Percentiles rank a stretch among this genome's conserved stretches.
These are phyloP conservation scores for Neosilurus hyrtlii DNA, from an alignment of 2,797 vertebrate genomes.

Conservation along the genomic window DNA sequence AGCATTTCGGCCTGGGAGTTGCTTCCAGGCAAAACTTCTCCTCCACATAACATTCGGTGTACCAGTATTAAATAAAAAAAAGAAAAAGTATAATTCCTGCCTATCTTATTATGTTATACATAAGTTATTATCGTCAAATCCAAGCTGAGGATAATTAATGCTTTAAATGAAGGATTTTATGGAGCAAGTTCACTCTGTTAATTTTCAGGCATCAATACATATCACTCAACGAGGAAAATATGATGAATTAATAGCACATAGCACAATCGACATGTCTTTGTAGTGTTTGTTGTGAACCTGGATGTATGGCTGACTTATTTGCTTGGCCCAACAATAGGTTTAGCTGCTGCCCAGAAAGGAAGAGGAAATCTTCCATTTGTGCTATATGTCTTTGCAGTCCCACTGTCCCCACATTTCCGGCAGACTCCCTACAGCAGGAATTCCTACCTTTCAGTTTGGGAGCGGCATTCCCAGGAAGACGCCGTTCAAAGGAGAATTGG, in stretches of 20 bases:
- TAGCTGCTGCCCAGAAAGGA: slow-evolving; percentile 35
- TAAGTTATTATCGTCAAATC: background rate
- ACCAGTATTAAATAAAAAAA: background rate
- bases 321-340: slow-evolving; percentile 42
- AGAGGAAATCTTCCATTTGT: slow-evolving; percentile 60
- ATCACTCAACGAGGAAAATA: background rate
- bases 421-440: slow-evolving; percentile 86
- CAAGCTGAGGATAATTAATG: background rate
- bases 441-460: slow-evolving; percentile 79
- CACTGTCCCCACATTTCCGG: slow-evolving; percentile 76
- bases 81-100: background rate
- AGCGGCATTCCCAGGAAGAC: slow-evolving; percentile 87
- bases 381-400: slow-evolving; percentile 46
- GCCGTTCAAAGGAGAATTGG: slow-evolving; percentile 87
- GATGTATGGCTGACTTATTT: slow-evolving; percentile 52
- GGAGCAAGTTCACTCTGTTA: background rate
- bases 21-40: background rate
- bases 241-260: background rate
- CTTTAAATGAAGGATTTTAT: background rate
- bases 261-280: background rate
- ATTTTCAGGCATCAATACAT: background rate
- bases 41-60: background rate
- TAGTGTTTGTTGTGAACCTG: background rate
- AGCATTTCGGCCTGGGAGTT: slow-evolving; percentile 11
- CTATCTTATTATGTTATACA: too few relatives aligned